Percentiles rank a stretch among this genome's conserved stretches.
phyloP scores from a whole-genome alignment of 2,797 vertebrate genomes.

The Morus bassanus region DNA sequence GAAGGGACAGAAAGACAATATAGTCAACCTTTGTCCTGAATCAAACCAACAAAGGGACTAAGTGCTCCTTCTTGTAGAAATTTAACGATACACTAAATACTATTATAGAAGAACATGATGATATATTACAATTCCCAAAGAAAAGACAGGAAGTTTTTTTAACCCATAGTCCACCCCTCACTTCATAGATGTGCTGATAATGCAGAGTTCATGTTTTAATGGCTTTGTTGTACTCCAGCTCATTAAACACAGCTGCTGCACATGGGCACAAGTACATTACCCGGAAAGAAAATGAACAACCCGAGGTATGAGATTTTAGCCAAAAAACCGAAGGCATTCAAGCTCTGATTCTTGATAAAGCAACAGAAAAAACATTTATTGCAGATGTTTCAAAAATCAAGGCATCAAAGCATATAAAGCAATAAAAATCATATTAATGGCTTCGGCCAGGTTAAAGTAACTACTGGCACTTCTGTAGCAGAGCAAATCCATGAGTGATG shows the following conservation, averaged over 20 bases:
- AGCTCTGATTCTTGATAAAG: not conserved
- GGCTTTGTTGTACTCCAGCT: not conserved
- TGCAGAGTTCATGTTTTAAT: not conserved
- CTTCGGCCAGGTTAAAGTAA: not conserved
- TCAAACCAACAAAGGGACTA: not conserved
- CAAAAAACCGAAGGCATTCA: not conserved
- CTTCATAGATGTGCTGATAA: not conserved
- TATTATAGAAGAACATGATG: not conserved
- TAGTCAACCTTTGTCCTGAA: not conserved
- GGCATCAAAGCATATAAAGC: not conserved
- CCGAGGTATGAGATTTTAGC: not conserved
- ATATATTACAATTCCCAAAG: not conserved
- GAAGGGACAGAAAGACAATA: not conserved
- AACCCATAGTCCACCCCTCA: not conserved
- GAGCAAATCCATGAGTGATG: not conserved
- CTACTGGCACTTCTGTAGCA: not conserved
- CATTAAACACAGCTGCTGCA: constrained; percentile 2
- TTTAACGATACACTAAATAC: not conserved
- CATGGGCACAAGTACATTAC: not conserved
- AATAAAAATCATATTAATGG: not conserved
- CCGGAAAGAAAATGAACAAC: not conserved
- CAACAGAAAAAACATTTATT: not conserved
- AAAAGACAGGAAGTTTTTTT: not conserved
- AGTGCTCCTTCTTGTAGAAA: not conserved
- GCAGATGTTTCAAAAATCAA: not conserved